Conservation (phyloP, 23 tunicate species). For the Trididemnum clinides region DNA sequence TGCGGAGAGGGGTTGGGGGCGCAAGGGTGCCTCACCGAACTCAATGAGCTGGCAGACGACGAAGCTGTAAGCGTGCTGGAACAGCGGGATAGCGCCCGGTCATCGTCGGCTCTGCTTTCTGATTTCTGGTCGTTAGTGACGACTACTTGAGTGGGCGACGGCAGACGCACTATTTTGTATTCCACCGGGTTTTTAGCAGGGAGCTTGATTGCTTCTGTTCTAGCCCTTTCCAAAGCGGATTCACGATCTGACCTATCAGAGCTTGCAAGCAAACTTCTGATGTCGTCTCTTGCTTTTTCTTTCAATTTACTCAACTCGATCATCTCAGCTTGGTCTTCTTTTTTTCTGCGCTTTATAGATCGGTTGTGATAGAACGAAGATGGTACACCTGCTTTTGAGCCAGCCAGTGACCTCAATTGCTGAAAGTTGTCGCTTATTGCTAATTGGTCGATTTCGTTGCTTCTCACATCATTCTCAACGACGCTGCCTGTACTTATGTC, state of each 20-base stretch:
- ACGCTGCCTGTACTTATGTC: slow-evolving; percentile 67
- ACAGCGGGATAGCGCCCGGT: neutral
- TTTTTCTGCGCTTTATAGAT: slow-evolving; percentile 18
- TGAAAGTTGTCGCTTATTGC: neutral
- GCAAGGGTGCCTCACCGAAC: neutral
- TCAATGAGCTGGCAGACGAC: slow-evolving; percentile 6
- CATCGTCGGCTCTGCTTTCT: neutral
- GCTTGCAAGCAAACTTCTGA: neutral
- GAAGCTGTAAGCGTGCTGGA: neutral
- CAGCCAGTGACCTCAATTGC: neutral
- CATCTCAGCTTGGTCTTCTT: slow-evolving; percentile 30
- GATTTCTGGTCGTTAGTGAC: neutral
- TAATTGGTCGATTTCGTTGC: neutral
- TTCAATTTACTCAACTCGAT: slow-evolving; percentile 5
- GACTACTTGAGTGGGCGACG: neutral
- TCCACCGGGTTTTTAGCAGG: neutral
- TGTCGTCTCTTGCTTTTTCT: slow-evolving; percentile 22
- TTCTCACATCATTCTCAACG: neutral
- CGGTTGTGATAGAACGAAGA: slow-evolving; percentile 41
- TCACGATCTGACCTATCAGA: neutral
- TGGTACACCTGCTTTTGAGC: slow-evolving; percentile 30
- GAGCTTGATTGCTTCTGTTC: neutral
- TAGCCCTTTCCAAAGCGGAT: neutral
- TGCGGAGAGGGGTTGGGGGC: slow-evolving; percentile 66
- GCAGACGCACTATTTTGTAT: neutral